Evolutionary conservation across 1,140 invertebrate genomes (phyloP), one percentile per base, ranked within the genome.

Genomic region (Mercenaria mercenaria): DNA sequence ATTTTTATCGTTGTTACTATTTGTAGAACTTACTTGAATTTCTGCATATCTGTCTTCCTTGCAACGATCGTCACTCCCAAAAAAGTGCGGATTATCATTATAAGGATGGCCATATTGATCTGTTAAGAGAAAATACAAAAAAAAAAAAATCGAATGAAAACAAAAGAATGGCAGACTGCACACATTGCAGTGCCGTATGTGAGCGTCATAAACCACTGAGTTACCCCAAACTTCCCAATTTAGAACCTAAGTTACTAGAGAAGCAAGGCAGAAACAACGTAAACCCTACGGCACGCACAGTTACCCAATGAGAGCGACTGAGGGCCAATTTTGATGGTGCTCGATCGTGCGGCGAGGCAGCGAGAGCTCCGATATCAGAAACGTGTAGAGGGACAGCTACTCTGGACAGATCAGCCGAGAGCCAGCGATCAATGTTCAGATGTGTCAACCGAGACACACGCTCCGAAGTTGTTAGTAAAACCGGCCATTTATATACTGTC

Each of bases 31-130:
- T 80, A 93, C 92, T 89, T 90, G 83, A 93, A 83, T 34, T 91
- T 91, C 20, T 92, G 76, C 20, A 89, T 50, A 6, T 91, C 83
- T 6, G 76, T 81, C 15, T 88, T 82, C 77, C 86, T 92, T 74
- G 90, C 89, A 23, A 88, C 52, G 34, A 90, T 91, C 8, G 90
- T 77, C 1, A 92, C 89, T 4, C 79, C 76, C 47, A 91, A 88
- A 50, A 93, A 90, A 0, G 93, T 91, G n/a, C 89, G 88, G 18
- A 93, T 77, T 18, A 93, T 91, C 34, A 89, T 80, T 0, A 64
- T 83, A 39, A 93, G 81, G 11, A 93, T 91, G 4, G 91, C 80
- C 3, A 92, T 61, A 74, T 94, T 94, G 11, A 94, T 90, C 93
- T 93, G 79, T 18, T 56, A 50, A 39, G 32, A 29, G 80, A 85